Conservation (phyloP, 2,888 invertebrate species). For the Agrochola macilenta region DNA sequence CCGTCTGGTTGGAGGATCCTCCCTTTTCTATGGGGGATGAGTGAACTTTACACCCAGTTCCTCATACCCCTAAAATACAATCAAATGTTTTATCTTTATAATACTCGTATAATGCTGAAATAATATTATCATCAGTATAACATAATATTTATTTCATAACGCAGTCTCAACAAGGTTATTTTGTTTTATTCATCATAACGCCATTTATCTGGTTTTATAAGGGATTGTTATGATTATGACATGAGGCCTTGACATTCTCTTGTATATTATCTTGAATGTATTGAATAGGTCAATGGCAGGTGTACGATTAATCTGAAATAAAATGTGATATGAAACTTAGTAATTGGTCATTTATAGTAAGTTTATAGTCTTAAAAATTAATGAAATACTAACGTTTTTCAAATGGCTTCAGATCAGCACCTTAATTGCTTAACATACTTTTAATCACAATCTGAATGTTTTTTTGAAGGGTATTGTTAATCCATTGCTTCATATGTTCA, state of each 20-base stretch:
- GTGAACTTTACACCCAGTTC: too few relatives aligned
- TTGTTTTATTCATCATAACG: constrained; percentile 20
- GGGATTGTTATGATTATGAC: constrained; percentile 25
- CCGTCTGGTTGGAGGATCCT: too few relatives aligned
- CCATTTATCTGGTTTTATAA: constrained; percentile 10
- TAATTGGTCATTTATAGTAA: constrained; percentile 4
- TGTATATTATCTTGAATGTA: constrained; percentile 6
- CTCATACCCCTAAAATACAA: too few relatives aligned
- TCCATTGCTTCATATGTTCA: too few relatives aligned
- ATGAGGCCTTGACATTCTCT: constrained; percentile 34
- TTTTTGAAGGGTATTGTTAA: too few relatives aligned
- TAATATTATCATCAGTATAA: not conserved
- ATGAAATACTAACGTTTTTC: not conserved
- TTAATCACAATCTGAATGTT: too few relatives aligned
- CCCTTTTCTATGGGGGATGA: too few relatives aligned
- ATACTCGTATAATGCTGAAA: not conserved
- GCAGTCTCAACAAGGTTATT: constrained; percentile 12
- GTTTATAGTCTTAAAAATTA: not conserved
- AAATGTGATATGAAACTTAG: constrained; percentile 6
- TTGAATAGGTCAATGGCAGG: constrained; percentile 23
- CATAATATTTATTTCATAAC: constrained; percentile 5
- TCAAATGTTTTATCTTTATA: too few relatives aligned
- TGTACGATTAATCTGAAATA: not conserved
- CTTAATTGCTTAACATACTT: too few relatives aligned
- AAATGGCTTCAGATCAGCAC: not conserved